Percentiles rank a stretch among this genome's conserved stretches.
Evolutionary conservation across 1,140 invertebrate genomes (phyloP).

Genomic region (Drosophila melanica): DNA sequence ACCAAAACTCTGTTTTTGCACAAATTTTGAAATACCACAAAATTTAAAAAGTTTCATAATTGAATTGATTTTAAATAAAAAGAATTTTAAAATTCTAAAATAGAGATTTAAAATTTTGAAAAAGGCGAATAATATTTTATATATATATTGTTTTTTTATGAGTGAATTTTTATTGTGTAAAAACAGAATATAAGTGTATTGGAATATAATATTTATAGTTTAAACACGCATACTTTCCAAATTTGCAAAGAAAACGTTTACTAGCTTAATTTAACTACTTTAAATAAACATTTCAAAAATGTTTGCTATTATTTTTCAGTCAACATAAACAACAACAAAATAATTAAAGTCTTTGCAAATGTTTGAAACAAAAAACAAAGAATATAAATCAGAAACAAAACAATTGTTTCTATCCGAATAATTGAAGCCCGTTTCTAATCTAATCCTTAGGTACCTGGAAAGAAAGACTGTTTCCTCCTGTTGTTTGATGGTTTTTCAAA

Average conservation of each 20-base stretch:
- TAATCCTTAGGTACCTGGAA: slow-evolving; percentile 80
- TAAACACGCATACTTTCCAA: background rate
- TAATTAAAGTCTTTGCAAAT: background rate
- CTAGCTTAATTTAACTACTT: too few relatives aligned
- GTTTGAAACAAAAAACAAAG: background rate
- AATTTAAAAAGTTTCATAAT: too few relatives aligned
- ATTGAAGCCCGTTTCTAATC: background rate
- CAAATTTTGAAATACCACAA: too few relatives aligned
- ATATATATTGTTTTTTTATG: too few relatives aligned
- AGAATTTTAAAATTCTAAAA: too few relatives aligned
- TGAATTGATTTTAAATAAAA: too few relatives aligned
- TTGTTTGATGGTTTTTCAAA: slow-evolving; percentile 84
- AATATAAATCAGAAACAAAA: background rate
- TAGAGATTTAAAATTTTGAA: too few relatives aligned
- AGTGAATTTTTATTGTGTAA: too few relatives aligned
- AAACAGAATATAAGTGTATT: background rate
- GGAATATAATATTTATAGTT: background rate
- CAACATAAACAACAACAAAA: background rate
- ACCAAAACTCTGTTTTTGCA: too few relatives aligned
- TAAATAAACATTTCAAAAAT: too few relatives aligned
- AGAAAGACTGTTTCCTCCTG: slow-evolving; percentile 84
- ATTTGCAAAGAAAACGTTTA: too few relatives aligned
- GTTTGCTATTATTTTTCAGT: background rate
- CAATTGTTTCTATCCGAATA: background rate
- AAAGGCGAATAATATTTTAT: too few relatives aligned